Percentiles rank a stretch among this genome's conserved stretches.
Evolutionary conservation across 2,113 vertebrate species (phyloP).

Genomic region (Eupsittula cactorum): DNA sequence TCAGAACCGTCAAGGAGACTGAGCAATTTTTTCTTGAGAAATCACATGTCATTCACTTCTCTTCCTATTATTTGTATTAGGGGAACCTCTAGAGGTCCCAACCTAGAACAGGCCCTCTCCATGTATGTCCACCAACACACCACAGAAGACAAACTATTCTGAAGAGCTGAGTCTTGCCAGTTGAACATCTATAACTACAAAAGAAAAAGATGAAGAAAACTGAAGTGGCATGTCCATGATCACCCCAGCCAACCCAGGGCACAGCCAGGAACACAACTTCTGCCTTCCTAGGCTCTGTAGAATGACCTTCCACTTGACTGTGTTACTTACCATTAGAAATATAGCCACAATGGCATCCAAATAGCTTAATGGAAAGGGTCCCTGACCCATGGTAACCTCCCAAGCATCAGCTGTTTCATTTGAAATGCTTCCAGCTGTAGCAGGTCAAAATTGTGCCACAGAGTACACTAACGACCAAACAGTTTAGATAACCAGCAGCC

Average conservation of each 20-base stretch:
- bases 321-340: neutral
- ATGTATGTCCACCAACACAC: neutral
- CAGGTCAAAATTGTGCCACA: neutral
- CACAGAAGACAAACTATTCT: neutral
- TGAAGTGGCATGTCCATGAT: neutral
- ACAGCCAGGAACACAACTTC: neutral
- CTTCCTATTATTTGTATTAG: slow-evolving; percentile 19
- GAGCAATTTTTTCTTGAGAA: neutral
- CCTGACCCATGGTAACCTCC: neutral
- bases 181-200: neutral
- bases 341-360: neutral
- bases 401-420: neutral
- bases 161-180: neutral
- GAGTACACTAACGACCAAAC: neutral
- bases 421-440: neutral
- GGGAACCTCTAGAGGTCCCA: slow-evolving; percentile 52
- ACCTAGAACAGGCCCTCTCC: neutral
- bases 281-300: neutral
- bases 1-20: neutral
- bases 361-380: neutral
- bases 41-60: neutral
- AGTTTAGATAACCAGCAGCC: neutral
- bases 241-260: neutral
- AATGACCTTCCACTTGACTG: neutral
- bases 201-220: neutral